Evolutionary conservation across 2,797 vertebrate genomes (phyloP).

Genomic region (Tiaroga cobitis): DNA sequence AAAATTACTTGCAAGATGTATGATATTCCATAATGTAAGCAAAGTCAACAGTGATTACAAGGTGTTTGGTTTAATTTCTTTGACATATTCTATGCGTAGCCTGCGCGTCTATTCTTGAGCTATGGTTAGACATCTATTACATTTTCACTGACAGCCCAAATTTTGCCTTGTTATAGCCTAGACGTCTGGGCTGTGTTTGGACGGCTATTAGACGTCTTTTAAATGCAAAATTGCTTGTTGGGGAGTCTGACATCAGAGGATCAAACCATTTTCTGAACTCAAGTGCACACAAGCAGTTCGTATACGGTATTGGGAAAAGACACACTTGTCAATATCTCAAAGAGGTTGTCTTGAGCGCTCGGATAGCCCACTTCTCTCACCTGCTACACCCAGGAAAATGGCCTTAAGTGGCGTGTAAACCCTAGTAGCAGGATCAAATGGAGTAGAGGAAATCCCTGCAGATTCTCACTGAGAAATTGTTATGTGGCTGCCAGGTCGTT

Average conservation of each 20-base stretch:
- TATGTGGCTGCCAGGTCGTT: constrained; percentile 54
- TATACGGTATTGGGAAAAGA: not conserved
- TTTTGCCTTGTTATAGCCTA: too few relatives aligned
- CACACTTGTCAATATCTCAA: constrained; percentile 2
- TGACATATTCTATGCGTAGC: too few relatives aligned
- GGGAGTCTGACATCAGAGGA: not conserved
- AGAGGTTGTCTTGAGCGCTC: not conserved
- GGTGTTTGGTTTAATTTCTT: too few relatives aligned
- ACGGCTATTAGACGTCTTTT: too few relatives aligned
- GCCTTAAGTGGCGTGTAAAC: constrained; percentile 9
- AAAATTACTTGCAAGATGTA: too few relatives aligned
- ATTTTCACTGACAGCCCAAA: too few relatives aligned
- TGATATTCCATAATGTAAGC: too few relatives aligned
- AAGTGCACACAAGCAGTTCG: not conserved
- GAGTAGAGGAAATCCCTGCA: constrained; percentile 9
- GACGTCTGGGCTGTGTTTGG: too few relatives aligned
- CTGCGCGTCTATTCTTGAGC: too few relatives aligned
- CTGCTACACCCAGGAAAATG: constrained; percentile 11
- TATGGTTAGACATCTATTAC: too few relatives aligned
- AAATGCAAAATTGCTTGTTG: too few relatives aligned
- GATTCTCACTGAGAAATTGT: constrained; percentile 55
- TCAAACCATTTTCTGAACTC: not conserved
- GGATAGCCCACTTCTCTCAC: constrained; percentile 14
- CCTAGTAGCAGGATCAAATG: constrained; percentile 18
- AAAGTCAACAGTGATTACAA: too few relatives aligned